Percentiles rank a stretch among this genome's conserved stretches.
These are phyloP conservation scores for Chascanopsetta lugubris DNA, from an alignment of 2,113 vertebrate species.

Conservation along the genomic window DNA sequence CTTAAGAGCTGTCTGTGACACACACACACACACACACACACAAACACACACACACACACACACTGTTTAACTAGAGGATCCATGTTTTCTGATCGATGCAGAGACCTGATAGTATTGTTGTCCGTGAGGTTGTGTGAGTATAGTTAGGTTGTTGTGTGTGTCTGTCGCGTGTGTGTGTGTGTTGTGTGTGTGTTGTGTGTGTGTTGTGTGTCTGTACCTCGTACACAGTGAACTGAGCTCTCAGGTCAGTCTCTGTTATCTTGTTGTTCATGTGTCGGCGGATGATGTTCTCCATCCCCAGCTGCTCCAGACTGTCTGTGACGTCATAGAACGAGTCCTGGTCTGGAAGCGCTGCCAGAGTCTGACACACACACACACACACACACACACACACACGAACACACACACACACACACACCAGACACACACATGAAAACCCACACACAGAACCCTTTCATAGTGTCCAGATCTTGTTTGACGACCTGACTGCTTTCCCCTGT, in stretches of 20 bases:
- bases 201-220: conserved; percentile 80
- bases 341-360: conserved; percentile 88
- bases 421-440: background rate
- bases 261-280: conserved; percentile 82
- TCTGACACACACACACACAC: conserved; percentile 72
- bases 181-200: background rate
- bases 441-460: background rate
- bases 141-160: background rate
- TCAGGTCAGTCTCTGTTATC: conserved; percentile 84
- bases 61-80: background rate
- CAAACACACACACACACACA: background rate
- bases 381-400: background rate
- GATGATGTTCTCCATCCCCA: conserved; percentile 90
- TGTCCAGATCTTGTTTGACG: background rate
- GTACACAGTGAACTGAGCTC: conserved; percentile 87
- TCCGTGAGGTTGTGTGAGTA: background rate
- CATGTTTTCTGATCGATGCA: too few species aligned
- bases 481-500: background rate
- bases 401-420: background rate
- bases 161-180: background rate
- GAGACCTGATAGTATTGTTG: background rate
- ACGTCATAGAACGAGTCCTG: conserved; percentile 97
- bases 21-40: conserved; percentile 1
- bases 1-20: conserved; percentile 83
- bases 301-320: conserved; percentile 91